These are phyloP conservation scores for Psylliodes chrysocephalus DNA, from an alignment of 2,888 invertebrate species.

Conservation along the genomic window DNA sequence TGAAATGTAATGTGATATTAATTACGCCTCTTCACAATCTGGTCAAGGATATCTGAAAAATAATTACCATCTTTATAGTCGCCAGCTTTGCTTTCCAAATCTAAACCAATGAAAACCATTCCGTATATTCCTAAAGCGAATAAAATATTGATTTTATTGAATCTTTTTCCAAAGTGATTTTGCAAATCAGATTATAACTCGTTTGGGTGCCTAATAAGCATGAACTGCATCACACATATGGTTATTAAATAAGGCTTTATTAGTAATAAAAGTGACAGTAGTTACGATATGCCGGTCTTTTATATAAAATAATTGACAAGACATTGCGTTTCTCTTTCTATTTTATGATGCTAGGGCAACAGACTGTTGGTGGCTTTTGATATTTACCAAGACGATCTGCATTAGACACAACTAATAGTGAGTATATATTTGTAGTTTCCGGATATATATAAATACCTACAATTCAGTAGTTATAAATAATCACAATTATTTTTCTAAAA, in stretches of 20 bases:
- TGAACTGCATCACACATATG: slow-evolving; percentile 43
- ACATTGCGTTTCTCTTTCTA: slow-evolving; percentile 4
- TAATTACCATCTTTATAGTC: background rate
- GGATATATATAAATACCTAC: too few species aligned
- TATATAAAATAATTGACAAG: background rate
- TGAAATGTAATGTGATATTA: too few species aligned
- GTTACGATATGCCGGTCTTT: background rate
- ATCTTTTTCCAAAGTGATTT: slow-evolving; percentile 40
- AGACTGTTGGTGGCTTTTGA: background rate
- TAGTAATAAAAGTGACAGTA: slow-evolving; percentile 1
- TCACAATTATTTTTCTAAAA: too few species aligned
- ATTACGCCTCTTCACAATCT: too few species aligned
- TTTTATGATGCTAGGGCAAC: background rate
- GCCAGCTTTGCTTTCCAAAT: background rate
- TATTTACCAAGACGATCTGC: background rate
- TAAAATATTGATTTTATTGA: slow-evolving; percentile 30
- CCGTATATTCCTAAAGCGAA: background rate
- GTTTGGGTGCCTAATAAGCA: slow-evolving; percentile 41
- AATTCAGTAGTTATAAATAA: too few species aligned
- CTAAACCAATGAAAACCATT: background rate
- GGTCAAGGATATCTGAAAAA: too few species aligned
- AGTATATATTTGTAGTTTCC: too few species aligned
- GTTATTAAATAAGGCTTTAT: slow-evolving; percentile 45
- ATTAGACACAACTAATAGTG: too few species aligned
- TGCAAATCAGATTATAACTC: slow-evolving; percentile 49